These are phyloP conservation scores for Hyles euphorbiae DNA, from an alignment of 1,140 invertebrate genomes.

Conservation along the genomic window DNA sequence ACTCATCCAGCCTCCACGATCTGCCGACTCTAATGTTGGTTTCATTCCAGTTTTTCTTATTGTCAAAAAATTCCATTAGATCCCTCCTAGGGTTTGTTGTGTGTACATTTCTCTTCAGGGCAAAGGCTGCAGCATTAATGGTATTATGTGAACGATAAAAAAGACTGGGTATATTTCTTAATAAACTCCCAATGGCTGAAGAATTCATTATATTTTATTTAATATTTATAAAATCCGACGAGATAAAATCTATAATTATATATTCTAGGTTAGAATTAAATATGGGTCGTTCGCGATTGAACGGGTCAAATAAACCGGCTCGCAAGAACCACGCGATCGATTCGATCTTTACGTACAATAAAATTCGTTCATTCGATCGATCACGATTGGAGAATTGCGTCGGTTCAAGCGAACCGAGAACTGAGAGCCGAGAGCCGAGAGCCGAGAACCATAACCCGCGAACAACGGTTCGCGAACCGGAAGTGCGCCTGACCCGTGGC, in stretches of 20 bases:
- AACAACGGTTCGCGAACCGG: too few species aligned
- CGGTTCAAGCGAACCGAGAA: too few species aligned
- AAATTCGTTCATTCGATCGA: too few species aligned
- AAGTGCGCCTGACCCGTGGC: too few species aligned
- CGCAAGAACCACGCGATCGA: too few species aligned
- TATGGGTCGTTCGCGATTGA: too few species aligned
- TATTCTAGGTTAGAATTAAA: not conserved
- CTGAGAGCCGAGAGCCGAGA: too few species aligned
- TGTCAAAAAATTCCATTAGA: constrained; percentile 96
- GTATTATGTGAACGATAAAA: constrained; percentile 28
- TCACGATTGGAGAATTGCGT: too few species aligned
- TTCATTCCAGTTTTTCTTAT: constrained; percentile 89
- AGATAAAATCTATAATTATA: not conserved
- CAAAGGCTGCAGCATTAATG: constrained; percentile 8
- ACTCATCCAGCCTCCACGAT: constrained; percentile 92
- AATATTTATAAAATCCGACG: not conserved
- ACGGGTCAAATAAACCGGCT: too few species aligned
- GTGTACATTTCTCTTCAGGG: constrained; percentile 43
- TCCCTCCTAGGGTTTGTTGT: constrained; percentile 62
- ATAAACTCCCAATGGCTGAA: constrained; percentile 18
- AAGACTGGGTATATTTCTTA: constrained; percentile 15
- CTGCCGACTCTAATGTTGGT: constrained; percentile 88
- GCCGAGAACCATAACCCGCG: too few species aligned
- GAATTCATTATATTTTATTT: constrained; percentile 18
- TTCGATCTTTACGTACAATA: too few species aligned